Base-by-base conservation (phyloP, 2,113 vertebrate species). In the Pollimyrus isidori region DNA sequence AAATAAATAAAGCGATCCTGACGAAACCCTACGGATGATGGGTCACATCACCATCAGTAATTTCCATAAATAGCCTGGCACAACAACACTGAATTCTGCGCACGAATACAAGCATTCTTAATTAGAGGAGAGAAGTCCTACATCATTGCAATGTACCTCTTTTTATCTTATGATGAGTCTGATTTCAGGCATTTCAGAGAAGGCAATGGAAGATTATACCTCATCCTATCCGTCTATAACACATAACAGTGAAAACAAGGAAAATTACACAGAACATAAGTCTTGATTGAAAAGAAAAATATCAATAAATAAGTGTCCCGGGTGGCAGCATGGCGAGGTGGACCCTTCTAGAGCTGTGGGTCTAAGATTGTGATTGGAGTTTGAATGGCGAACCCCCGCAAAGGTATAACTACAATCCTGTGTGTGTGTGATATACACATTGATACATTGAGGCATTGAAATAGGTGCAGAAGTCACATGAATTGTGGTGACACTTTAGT, bases 1-100 rank as follows among this genome's bases (percentile, higher is more conserved):
- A 83, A 89, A 89, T 42, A 89, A 42, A 69, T 69, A 84, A 80
- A 89, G 30, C 35, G 11, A 52, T 45, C 73, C 50, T 69, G 21
- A 13, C 1, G 3, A 50, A 58, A 53, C 35, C 21, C 48, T 52
- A 23, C 3, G 56, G 50, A 83, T 3, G 9, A 7, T 7, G 11
- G 42, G 7, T 6, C 42, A 35, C 58, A 23, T 15, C 13, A 46
- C 26, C 5, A n/a, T 39, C 46, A 52, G 39, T 69, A 65, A 86
- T 21, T 30, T 35, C 58, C 83, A 65, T 39, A 86, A 69, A 89
- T 49, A 48, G 17, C 80, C 17, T 30, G 17, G 23, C 39, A 56
- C 50, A 17, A 3, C n/a, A 85, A 84, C 58, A 73, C 83, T 50
- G 58, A 39, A 89, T 48, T 69, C 15, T 80, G 73, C 42, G 73